Evolutionary conservation across 2,888 invertebrate genomes (phyloP).

Genomic region (Amphipoea lucens): DNA sequence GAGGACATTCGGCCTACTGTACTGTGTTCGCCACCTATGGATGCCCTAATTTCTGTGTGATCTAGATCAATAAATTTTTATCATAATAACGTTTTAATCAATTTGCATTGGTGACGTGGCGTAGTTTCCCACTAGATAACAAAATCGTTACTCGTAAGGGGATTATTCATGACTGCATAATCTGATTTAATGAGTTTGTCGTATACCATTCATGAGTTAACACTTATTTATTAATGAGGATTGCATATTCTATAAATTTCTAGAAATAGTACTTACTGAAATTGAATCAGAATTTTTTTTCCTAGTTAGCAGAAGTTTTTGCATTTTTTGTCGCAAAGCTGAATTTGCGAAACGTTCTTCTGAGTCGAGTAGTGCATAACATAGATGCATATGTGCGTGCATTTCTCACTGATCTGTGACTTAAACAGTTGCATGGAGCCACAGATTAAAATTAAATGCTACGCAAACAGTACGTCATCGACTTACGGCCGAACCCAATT

Average conservation of each 20-base stretch:
- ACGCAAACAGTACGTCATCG: background rate
- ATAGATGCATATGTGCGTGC: background rate
- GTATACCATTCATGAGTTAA: slow-evolving; percentile 4
- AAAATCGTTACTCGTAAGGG: background rate
- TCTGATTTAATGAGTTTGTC: slow-evolving; percentile 23
- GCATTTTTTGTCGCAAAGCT: background rate
- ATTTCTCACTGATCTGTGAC: background rate
- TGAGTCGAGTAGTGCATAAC: background rate
- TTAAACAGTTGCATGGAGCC: background rate
- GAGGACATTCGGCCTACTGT: background rate
- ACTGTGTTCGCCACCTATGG: background rate
- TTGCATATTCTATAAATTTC: background rate
- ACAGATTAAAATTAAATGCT: slow-evolving; percentile 12
- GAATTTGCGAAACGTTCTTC: background rate
- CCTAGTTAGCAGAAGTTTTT: background rate
- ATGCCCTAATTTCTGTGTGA: slow-evolving; percentile 18
- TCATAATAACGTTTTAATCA: background rate
- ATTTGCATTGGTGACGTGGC: background rate
- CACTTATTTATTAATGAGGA: background rate
- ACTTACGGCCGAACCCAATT: too few species aligned
- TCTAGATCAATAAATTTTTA: background rate
- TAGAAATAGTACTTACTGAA: background rate
- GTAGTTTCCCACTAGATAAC: background rate
- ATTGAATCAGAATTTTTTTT: background rate
- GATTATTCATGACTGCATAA: slow-evolving; percentile 18